Evolutionary conservation across 23 tunicate species (phyloP).

Genomic region (Diplosoma virens): DNA sequence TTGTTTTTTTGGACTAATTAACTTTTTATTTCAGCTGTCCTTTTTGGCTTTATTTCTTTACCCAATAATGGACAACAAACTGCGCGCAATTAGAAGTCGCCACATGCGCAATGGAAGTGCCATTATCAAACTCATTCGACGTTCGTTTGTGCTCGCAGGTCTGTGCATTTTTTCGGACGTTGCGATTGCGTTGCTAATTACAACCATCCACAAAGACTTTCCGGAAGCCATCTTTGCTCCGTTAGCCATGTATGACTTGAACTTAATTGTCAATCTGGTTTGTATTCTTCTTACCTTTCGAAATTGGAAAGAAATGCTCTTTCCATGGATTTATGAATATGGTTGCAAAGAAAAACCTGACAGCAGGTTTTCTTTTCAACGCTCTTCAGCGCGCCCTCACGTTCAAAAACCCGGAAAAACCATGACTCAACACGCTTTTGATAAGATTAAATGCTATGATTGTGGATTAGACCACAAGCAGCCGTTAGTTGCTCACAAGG

Average conservation of each 20-base stretch:
- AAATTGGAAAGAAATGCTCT: conserved; percentile 71
- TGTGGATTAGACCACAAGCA: too few species aligned
- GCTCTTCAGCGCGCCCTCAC: too few species aligned
- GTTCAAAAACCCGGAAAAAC: too few species aligned
- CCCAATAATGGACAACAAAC: conserved; percentile 92
- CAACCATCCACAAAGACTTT: conserved; percentile 25
- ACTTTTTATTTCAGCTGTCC: conserved; percentile 36
- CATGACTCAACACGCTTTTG: too few species aligned
- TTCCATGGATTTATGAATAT: conserved; percentile 63
- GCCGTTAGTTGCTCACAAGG: too few species aligned
- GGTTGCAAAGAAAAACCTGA: background rate
- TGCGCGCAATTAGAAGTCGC: conserved; percentile 56
- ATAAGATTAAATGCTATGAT: too few species aligned
- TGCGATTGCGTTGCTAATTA: conserved; percentile 67
- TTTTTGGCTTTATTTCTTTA: conserved; percentile 77
- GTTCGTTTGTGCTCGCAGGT: conserved; percentile 79
- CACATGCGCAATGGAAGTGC: conserved; percentile 61
- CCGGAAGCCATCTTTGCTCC: conserved; percentile 86
- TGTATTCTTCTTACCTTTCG: conserved; percentile 78
- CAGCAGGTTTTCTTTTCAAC: background rate
- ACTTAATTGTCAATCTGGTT: conserved; percentile 59
- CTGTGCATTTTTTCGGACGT: conserved; percentile 78
- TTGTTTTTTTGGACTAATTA: too few species aligned
- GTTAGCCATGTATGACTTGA: conserved; percentile 80
- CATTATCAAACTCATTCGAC: conserved; percentile 54